Evolutionary conservation across 2,888 invertebrate genomes (phyloP), one percentile per base, ranked within the genome.

Genomic region (Coecobrya sp.): DNA sequence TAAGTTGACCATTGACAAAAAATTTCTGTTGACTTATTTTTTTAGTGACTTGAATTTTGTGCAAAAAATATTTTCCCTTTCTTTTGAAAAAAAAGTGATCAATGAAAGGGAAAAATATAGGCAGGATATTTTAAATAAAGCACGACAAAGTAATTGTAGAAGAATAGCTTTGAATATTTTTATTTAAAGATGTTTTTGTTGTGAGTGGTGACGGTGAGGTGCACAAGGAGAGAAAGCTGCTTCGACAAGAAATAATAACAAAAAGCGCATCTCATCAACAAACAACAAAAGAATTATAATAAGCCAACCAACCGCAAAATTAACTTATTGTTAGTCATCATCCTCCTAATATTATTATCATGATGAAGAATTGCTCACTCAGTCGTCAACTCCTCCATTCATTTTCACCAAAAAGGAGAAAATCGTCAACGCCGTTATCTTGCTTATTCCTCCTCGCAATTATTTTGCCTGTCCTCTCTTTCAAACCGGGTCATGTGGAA

Each of bases 401-500:
- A 55, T 52, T 27, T n/a, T 25, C 19, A 7, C 5, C 79, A 27
- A 27, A 7, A 30, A 11, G 36, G 13, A 16, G 2, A 13, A 36
- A 16, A 36, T 70, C 36, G 59, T 8, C 59, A 19, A 19, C n/a
- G 19, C 2, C 30, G 30, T 70, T 13, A n/a, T 30, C 68, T 13
- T 70, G 5, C 68, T 70, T 27, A 22, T 19, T 13, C 13, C 13
- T 30, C 27, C 73, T 76, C 87, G 13, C 68, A 7, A 19, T 81
- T 36, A n/a, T 55, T 68, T 11, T 82, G 16, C 49, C 90, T 73
- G 86, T 79, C n/a, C 68, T 55, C 62, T 42, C 85, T 76, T 89
- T 82, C 88, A 92, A 92, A 65, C 68, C 92, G 19, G 92, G 92
- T 70, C 89, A 89, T 59, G 92, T 92, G 68, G 92, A 92, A 22